phyloP scores from a whole-genome alignment of 2,888 invertebrate species.

The Spilosoma lubricipeda region DNA sequence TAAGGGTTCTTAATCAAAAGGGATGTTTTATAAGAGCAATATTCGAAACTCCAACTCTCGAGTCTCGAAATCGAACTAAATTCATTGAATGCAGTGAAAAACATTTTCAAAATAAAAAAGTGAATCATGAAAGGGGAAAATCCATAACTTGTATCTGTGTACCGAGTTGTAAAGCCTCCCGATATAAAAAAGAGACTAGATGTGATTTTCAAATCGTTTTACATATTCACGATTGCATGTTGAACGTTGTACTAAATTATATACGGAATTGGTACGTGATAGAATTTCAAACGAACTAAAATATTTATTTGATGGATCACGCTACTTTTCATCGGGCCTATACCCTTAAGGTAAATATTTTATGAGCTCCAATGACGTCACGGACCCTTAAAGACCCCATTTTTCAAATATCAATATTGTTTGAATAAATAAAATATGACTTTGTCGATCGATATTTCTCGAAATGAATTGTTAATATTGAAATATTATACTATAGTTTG shows the following conservation, averaged over 20 bases:
- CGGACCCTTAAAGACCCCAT: constrained; percentile 32
- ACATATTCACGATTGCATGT: constrained; percentile 16
- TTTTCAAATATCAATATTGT: constrained; percentile 41
- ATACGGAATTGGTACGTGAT: constrained; percentile 27
- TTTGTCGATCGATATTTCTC: constrained; percentile 16
- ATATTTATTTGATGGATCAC: constrained; percentile 47
- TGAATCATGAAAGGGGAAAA: not conserved
- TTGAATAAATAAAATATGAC: constrained; percentile 45
- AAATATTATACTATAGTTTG: not conserved
- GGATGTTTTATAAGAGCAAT: not conserved
- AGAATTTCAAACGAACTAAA: constrained; percentile 39
- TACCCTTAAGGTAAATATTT: constrained; percentile 46
- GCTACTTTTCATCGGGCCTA: constrained; percentile 36
- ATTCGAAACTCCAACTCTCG: not conserved
- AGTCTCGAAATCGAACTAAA: not conserved
- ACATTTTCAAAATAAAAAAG: not conserved
- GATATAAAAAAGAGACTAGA: constrained; percentile 3
- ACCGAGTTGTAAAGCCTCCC: not conserved
- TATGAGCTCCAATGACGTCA: constrained; percentile 41
- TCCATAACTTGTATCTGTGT: not conserved
- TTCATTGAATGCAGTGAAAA: not conserved
- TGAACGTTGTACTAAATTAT: constrained; percentile 22
- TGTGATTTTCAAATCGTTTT: not conserved
- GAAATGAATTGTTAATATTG: constrained; percentile 4
- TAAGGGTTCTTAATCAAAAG: not conserved